Percentiles rank a stretch among this genome's conserved stretches.
These are phyloP conservation scores for Agraylea sexmaculata DNA, from an alignment of 1,140 invertebrate genomes.

Conservation along the genomic window DNA sequence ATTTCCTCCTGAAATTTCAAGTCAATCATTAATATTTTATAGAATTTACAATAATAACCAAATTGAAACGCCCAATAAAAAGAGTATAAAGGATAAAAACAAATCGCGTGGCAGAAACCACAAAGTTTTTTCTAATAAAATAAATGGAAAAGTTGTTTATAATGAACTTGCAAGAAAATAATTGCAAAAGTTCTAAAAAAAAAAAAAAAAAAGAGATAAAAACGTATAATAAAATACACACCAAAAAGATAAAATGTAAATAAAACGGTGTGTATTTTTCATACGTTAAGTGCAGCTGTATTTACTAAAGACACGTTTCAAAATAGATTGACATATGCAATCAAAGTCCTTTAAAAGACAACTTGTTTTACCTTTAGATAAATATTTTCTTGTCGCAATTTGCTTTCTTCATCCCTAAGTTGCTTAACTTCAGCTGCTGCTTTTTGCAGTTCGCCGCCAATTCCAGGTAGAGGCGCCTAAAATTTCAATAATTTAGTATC, in stretches of 20 bases:
- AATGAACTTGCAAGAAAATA: background rate
- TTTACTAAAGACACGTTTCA: background rate
- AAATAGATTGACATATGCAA: background rate
- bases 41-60: background rate
- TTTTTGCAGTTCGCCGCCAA: slow-evolving; percentile 48
- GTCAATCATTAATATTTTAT: background rate
- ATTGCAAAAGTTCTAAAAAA: background rate
- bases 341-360: background rate
- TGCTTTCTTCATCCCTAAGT: slow-evolving; percentile 62
- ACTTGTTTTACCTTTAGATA: slow-evolving; percentile 59
- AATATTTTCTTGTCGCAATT: slow-evolving; percentile 68
- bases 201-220: background rate
- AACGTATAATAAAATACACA: background rate
- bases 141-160: background rate
- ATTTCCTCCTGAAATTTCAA: slow-evolving; percentile 16
- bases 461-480: slow-evolving; percentile 17
- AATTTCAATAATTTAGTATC: slow-evolving; percentile 4
- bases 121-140: background rate
- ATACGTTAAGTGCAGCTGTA: background rate
- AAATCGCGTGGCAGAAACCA: too few species aligned
- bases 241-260: background rate
- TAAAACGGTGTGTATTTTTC: background rate
- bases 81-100: background rate
- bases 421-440: slow-evolving; percentile 59
- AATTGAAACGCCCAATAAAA: background rate